Evolutionary conservation across 1,140 invertebrate genomes (phyloP), one percentile per base, ranked within the genome.

Genomic region (Leguminivora glycinivorella): DNA sequence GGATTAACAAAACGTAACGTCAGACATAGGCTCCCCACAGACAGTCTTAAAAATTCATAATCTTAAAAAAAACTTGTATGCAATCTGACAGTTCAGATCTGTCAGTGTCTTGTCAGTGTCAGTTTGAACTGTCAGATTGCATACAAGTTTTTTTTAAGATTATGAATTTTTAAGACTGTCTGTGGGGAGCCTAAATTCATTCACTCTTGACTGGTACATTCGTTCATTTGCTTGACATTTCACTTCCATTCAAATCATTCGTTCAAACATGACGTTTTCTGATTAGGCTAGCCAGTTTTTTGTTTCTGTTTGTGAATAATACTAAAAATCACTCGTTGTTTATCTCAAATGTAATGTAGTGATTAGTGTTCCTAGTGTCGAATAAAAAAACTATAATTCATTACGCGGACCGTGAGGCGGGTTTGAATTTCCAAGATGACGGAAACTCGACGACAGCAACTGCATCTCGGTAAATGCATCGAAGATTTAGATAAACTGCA

Each of bases 401-500:
- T 70, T 72, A 69, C 38, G 52, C 72, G 75, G 75, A 67, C 70
- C 70, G 71, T 60, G 79, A 79, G 63, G 74, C 66, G 71, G 56
- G 72, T 58, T 69, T 31, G 74, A 78, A 75, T 70, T 74, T 63
- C 52, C 75, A 90, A 82, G 68, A 92, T 92, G 91, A 90, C 91
- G 70, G 89, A 92, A 81, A 84, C 87, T 71, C 88, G 93, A 77
- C 80, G 89, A 74, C 92, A 91, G 74, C 88, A 92, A 77, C 83
- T 94, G 52, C 83, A 93, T 79, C 82, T 93, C 77, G 92, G 87
- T 66, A 90, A 90, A 75, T 89, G 85, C 73, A 85, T 94, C 19
- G 92, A 93, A 60, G 93, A 93, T 82, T 86, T 94, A 78, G 92
- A 93, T 71, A 90, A 92, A 83, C 70, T 89, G 75, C 83, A 92